A percentile compares a stretch with the other conserved stretches of the same genome.
These are phyloP conservation scores for Eonycteris spelaea DNA, from an alignment of 2,113 vertebrate species.

Conservation along the genomic window DNA sequence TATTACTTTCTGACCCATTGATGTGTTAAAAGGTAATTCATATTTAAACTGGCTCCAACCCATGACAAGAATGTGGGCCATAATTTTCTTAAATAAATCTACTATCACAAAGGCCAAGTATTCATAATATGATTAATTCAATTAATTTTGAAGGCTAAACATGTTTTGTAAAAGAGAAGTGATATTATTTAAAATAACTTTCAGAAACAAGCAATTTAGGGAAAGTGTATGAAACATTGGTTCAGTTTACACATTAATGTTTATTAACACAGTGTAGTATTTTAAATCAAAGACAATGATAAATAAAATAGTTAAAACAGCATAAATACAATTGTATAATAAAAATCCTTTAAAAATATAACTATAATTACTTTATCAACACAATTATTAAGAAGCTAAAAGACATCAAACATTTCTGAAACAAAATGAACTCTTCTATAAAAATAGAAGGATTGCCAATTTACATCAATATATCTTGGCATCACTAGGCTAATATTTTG, in stretches of 20 bases:
- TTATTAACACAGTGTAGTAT: background rate
- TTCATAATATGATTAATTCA: constrained; percentile 16
- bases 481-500: background rate
- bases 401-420: background rate
- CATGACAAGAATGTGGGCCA: background rate
- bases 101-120: background rate
- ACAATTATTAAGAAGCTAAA: background rate
- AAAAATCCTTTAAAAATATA: background rate
- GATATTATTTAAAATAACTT: background rate
- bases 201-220: background rate
- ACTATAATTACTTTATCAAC: background rate
- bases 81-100: background rate
- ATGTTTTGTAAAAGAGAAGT: background rate
- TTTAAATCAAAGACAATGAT: background rate
- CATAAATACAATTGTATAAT: background rate
- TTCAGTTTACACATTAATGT: background rate
- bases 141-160: constrained; percentile 33
- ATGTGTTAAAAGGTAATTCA: constrained; percentile 24
- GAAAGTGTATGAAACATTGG: background rate
- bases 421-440: background rate
- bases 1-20: constrained; percentile 44
- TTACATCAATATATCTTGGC: background rate
- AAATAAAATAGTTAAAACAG: background rate
- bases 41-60: background rate
- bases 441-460: background rate